Base-by-base conservation (phyloP, 53 echinoderm and acorn worm species). In the Temnopleurus reevesii region DNA sequence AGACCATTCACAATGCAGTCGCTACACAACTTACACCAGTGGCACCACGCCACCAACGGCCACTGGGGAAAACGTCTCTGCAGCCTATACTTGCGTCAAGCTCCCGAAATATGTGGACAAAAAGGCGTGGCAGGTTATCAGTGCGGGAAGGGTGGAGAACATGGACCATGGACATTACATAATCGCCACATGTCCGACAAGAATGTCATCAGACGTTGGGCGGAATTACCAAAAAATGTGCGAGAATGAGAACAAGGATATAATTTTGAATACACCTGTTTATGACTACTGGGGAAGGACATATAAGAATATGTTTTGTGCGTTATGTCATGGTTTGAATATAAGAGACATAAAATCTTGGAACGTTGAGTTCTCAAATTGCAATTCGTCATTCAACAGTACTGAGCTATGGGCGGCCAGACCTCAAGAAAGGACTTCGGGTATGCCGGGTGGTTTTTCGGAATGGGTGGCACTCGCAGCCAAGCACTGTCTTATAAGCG, bases 231-330 rank as follows among this genome's bases (percentile, higher is more conserved):
- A 53, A 18, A 65, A 66, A 34, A 64, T 87, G 66, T 87, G 88
- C 36, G 88, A 87, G 23, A 28, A 66, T 29, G 71, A 45, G 0
- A 49, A 19, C 27, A 30, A 18, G 27, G 88, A 87, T 30, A 51
- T 18, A 6, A 23, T 87, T 30, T 38, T 49, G 19, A 87, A 66
- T 12, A 87, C 88, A 4, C 88, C 88, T n/a, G 88, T 87, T 29
- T 87, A 66, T 33, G 71, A 87, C 35, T 4, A 19, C 1, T 30
- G 34, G 10, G 49, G 71, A 19, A 12, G 46, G 4, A 66, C 88
- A 1, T 87, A 87, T 17, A 87, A 71, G 88, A 87, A 87, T 27
- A 66, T 87, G 71, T 87, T 87, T 65, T 87, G 88, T 35, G 88
- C 88, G 8, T 71, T 87, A 17, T 87, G 88, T 34, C 65, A 87